Percentiles rank a stretch among this genome's conserved stretches.
Evolutionary conservation across 2,797 vertebrate species (phyloP).

Genomic region (Phoeniculus purpureus): DNA sequence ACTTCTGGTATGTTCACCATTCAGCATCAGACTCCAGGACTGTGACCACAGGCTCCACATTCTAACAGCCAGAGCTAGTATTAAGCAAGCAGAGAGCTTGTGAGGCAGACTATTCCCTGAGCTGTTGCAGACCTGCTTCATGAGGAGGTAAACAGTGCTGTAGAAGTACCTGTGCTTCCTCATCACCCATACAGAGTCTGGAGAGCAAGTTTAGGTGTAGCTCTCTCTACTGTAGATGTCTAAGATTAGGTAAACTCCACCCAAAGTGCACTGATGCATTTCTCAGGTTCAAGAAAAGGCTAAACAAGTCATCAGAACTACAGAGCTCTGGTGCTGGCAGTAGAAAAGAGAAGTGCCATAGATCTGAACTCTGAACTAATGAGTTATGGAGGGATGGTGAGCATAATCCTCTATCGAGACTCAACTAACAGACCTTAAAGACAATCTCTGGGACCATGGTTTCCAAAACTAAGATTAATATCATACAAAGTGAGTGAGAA

Average conservation of each 20-base stretch:
- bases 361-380: background rate
- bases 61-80: background rate
- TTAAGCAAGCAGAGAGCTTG: background rate
- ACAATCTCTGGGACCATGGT: background rate
- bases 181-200: background rate
- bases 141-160: background rate
- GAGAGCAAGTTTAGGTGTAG: background rate
- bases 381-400: background rate
- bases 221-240: background rate
- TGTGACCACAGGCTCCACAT: background rate
- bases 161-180: background rate
- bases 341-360: background rate
- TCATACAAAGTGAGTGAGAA: background rate
- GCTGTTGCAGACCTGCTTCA: background rate
- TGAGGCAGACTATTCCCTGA: background rate
- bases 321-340: background rate
- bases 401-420: background rate
- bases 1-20: background rate
- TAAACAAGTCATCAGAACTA: background rate
- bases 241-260: background rate
- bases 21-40: background rate
- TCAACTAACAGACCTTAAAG: background rate
- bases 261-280: background rate
- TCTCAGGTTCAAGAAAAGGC: background rate
- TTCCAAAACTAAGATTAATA: background rate